Base-by-base conservation (phyloP, 2,113 vertebrate genomes). In the Scophthalmus maximus region DNA sequence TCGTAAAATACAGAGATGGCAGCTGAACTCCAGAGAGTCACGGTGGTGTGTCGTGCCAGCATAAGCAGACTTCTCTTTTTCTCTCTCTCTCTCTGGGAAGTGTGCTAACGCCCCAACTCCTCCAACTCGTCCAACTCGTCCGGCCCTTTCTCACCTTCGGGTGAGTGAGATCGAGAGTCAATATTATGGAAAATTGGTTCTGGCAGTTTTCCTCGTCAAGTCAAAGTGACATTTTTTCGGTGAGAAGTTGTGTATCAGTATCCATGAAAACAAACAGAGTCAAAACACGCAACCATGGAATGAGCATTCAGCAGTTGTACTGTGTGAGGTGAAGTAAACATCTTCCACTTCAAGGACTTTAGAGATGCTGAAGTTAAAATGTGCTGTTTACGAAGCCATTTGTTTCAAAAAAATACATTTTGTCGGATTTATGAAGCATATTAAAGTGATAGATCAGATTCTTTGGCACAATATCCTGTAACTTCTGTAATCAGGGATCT, bases 201-300 rank as follows among this genome's bases (percentile, higher is more conserved):
- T n/a, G 50, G 70, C 36, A 71, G 15, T 62, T 73, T 75, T 55
- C 26, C 44, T 51, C 53, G 50, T 70, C 42, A n/a, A n/a, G n/a
- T n/a, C n/a, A n/a, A 47, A 56, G 62, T 79, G 49, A 67, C 59
- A 51, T 85, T 72, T 77, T 20, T 27, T n/a, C n/a, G n/a, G 27
- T 46, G 27, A 61, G 53, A 65, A 49, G 49, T n/a, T 22, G 53
- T 30, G 23, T 55, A 60, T 64, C 12, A 18, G 27, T 51, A 26
- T 20, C 38, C 29, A 50, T 52, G 55, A 23, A 66, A 78, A 74
- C 20, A 72, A 56, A 46, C 1, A 20, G 8, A 56, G 42, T 71
- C 27, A 51, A 74, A 77, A 61, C 14, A 49, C 65, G 52, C 10
- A 22, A 6, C 40, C 17, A 17, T 2, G 2, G 34, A 61, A 34